Evolutionary conservation across 2,113 vertebrate genomes (phyloP).

Genomic region (Chaetura pelagica): DNA sequence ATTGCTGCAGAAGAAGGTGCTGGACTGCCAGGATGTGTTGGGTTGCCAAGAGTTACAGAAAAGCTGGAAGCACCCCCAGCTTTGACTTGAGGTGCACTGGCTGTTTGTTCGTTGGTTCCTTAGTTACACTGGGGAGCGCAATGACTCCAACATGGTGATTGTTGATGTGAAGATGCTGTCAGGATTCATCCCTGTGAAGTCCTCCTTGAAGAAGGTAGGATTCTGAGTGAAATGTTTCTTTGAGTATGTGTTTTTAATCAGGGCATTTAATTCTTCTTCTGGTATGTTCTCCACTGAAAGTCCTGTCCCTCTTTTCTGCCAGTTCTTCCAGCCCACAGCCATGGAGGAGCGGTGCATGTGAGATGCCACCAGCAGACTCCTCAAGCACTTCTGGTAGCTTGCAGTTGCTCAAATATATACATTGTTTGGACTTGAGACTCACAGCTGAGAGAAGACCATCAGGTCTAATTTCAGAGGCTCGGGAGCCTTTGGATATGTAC

Average conservation of each 20-base stretch:
- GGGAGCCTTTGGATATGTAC: background rate
- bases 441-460: background rate
- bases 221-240: background rate
- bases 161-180: slow-evolving; percentile 75
- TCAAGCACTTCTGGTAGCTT: background rate
- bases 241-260: too few relatives aligned
- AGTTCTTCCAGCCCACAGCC: background rate
- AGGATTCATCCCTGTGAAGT: slow-evolving; percentile 55
- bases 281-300: background rate
- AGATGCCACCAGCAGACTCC: background rate
- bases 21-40: background rate
- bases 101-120: background rate
- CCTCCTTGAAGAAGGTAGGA: slow-evolving; percentile 51
- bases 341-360: background rate
- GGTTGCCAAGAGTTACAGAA: background rate
- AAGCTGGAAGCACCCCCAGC: background rate
- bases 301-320: background rate
- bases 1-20: background rate
- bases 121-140: slow-evolving; percentile 66
- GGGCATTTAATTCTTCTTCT: background rate
- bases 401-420: background rate
- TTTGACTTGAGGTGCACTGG: background rate
- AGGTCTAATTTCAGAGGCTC: background rate
- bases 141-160: slow-evolving; percentile 67
- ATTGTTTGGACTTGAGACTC: rapidly evolving